Percentiles rank a stretch among this genome's conserved stretches.
phyloP scores from a whole-genome alignment of 2,797 vertebrate species.

The Rhynchotus rufescens region DNA sequence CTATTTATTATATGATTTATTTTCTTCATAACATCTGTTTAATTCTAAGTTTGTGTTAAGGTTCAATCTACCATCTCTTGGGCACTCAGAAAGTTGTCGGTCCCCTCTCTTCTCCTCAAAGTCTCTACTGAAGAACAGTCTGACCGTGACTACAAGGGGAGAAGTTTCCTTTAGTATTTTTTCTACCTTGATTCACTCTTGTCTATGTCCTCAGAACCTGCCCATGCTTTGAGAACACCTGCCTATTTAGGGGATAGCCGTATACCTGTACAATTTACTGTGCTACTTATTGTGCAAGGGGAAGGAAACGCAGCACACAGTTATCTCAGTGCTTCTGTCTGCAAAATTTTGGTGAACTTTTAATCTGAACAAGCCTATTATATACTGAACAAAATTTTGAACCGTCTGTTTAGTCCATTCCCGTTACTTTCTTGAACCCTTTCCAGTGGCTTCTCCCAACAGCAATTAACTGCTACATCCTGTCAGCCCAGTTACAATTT shows the following conservation, averaged over 20 bases:
- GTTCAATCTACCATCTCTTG: neutral
- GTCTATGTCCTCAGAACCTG: neutral
- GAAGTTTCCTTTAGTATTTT: neutral
- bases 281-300: conserved; percentile 6
- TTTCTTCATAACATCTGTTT: neutral
- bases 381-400: neutral
- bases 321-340: neutral
- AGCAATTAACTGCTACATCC: neutral
- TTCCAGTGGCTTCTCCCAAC: neutral
- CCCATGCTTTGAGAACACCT: neutral
- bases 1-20: neutral
- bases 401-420: too few species aligned
- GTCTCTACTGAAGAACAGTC: neutral
- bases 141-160: neutral
- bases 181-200: neutral
- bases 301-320: neutral
- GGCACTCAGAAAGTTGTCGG: neutral
- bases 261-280: neutral
- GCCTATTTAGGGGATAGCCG: neutral
- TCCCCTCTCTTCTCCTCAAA: neutral
- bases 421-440: neutral
- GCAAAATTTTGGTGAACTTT: neutral
- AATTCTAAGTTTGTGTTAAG: neutral
- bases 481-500: neutral
- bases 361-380: neutral